A percentile compares a stretch with the other conserved stretches of the same genome.
These are phyloP conservation scores for Paramisgurnus dabryanus DNA, from an alignment of 2,113 vertebrate genomes.

Conservation along the genomic window DNA sequence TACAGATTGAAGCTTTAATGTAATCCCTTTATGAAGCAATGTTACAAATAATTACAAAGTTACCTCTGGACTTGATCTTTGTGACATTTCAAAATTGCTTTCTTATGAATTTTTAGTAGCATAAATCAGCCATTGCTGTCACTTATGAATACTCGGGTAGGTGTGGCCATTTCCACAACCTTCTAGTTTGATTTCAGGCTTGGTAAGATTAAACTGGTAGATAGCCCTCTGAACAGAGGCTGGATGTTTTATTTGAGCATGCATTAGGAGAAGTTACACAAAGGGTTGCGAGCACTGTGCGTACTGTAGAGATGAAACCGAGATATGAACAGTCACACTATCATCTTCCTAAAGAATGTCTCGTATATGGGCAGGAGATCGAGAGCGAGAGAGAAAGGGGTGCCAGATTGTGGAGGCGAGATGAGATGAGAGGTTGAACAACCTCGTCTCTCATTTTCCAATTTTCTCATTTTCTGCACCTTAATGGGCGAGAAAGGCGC, in stretches of 20 bases:
- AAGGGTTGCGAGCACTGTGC: not conserved
- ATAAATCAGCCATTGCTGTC: too few species aligned
- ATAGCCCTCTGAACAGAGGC: not conserved
- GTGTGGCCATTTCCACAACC: not conserved
- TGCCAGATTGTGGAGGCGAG: constrained; percentile 19
- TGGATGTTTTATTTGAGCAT: not conserved
- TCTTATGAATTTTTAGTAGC: too few species aligned
- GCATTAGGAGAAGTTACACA: constrained; percentile 13
- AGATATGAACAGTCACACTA: constrained; percentile 37
- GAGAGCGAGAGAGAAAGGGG: constrained; percentile 7
- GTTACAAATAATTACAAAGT: too few species aligned
- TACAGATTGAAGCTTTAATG: too few species aligned
- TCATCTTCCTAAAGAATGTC: constrained; percentile 38
- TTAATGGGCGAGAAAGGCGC: constrained; percentile 42
- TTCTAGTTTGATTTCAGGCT: not conserved
- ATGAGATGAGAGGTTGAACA: constrained; percentile 45
- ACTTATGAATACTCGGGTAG: too few species aligned
- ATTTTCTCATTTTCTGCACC: constrained; percentile 43
- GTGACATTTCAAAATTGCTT: too few species aligned
- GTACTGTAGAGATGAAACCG: constrained; percentile 28
- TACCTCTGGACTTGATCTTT: too few species aligned
- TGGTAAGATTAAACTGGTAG: not conserved
- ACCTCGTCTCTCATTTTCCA: constrained; percentile 42
- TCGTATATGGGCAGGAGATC: not conserved
- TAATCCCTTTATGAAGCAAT: too few species aligned